Evolutionary conservation across 2,797 vertebrate genomes (phyloP).

Genomic region (Syngnathus acus): DNA sequence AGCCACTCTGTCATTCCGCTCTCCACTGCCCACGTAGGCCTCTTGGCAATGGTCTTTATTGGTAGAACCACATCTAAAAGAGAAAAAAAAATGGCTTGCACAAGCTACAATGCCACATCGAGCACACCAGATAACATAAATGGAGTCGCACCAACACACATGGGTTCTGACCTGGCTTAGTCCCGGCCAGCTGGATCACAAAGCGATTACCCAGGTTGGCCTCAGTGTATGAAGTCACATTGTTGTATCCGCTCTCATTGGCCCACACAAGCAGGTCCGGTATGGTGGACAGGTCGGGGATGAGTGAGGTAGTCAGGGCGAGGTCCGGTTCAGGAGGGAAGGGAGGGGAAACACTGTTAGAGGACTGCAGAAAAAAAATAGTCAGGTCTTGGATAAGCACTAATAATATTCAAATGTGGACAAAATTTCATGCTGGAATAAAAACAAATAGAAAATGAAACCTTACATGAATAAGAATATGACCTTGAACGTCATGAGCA

Average conservation of each 20-base stretch:
- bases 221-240: constrained; percentile 73
- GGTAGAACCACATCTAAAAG: constrained; percentile 1
- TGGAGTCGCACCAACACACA: constrained; percentile 28
- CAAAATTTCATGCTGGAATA: too few species aligned
- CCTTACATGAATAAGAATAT: constrained; percentile 64
- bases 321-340: constrained; percentile 57
- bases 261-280: constrained; percentile 64
- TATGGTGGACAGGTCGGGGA: constrained; percentile 52
- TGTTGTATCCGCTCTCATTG: constrained; percentile 44
- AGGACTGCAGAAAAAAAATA: constrained; percentile 52
- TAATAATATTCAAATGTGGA: background rate
- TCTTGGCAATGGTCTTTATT: constrained; percentile 13
- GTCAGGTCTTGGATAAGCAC: background rate
- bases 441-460: background rate
- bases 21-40: constrained; percentile 41
- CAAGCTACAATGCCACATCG: too few species aligned
- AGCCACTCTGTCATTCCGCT: constrained; percentile 44
- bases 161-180: constrained; percentile 45
- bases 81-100: background rate
- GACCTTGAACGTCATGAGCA: constrained; percentile 57
- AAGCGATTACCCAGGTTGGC: constrained; percentile 74
- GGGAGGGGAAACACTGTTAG: constrained; percentile 64
- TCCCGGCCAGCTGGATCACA: constrained; percentile 58
- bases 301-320: constrained; percentile 47
- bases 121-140: background rate